phyloP scores from a whole-genome alignment of 2,888 invertebrate genomes.

The Aplocera efformata region DNA sequence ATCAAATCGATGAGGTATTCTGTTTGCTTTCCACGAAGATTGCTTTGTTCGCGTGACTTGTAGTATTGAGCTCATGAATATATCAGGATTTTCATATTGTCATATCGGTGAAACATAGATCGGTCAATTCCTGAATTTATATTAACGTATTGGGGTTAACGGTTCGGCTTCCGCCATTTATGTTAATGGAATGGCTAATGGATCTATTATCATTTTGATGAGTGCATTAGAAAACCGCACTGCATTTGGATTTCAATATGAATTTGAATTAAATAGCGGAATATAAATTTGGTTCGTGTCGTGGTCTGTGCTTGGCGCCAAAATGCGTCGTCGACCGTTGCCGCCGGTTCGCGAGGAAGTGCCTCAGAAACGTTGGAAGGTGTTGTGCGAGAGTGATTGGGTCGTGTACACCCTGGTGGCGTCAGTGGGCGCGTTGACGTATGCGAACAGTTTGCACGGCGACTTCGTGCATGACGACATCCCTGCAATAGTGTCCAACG shows the following conservation, averaged over 20 bases:
- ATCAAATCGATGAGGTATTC: conserved; percentile 41
- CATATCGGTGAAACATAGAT: neutral
- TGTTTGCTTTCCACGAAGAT: conserved; percentile 35
- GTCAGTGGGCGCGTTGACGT: conserved; percentile 84
- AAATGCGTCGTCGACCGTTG: conserved; percentile 72
- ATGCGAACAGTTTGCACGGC: conserved; percentile 86
- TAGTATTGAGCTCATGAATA: conserved; percentile 30
- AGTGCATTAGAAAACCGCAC: neutral
- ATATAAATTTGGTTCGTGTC: too few relatives aligned
- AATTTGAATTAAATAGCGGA: neutral
- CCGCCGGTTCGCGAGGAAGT: conserved; percentile 72
- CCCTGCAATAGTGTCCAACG: conserved; percentile 89
- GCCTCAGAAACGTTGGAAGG: conserved; percentile 51
- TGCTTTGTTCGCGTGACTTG: conserved; percentile 34
- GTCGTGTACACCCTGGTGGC: conserved; percentile 83
- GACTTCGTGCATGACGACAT: conserved; percentile 95
- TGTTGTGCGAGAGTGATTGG: conserved; percentile 75
- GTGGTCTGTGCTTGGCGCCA: conserved; percentile 22
- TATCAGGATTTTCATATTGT: conserved; percentile 8
- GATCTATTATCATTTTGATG: neutral
- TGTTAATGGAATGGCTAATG: neutral
- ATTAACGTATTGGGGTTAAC: neutral
- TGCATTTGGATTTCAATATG: conserved; percentile 1
- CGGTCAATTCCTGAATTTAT: neutral
- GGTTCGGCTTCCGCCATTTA: neutral